Conservation (phyloP, 2,797 vertebrate species). For the Lateolabrax maculatus region DNA sequence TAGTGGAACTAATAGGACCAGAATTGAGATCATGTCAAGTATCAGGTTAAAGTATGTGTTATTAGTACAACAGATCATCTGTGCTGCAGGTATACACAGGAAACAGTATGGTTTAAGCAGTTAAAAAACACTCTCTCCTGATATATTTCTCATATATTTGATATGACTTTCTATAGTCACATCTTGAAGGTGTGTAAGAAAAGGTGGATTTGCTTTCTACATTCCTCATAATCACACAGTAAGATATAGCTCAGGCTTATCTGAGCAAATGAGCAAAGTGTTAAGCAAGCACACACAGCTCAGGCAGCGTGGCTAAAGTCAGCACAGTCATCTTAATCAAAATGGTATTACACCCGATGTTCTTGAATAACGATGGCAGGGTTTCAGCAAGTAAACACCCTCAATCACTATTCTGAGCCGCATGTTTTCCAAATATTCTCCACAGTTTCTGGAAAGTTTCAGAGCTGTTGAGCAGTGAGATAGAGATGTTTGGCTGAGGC, state of each 20-base stretch:
- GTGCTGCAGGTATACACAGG: constrained; percentile 14
- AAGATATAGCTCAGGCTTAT: background rate
- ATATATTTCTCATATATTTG: background rate
- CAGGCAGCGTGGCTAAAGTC: constrained; percentile 5
- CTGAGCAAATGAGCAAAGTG: background rate
- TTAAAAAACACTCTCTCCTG: background rate
- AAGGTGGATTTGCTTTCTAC: background rate
- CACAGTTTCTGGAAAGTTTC: constrained; percentile 22
- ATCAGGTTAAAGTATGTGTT: constrained; percentile 9
- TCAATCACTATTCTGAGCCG: constrained; percentile 39
- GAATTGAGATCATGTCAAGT: constrained; percentile 27
- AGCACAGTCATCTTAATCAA: constrained; percentile 22
- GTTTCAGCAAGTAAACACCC: constrained; percentile 43
- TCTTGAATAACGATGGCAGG: constrained; percentile 7
- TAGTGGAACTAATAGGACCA: constrained; percentile 1
- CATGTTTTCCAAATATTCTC: constrained; percentile 12
- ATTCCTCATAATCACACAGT: background rate
- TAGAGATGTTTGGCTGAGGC: constrained; percentile 29
- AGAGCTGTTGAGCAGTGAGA: constrained; percentile 36
- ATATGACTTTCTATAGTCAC: background rate
- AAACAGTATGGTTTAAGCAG: background rate
- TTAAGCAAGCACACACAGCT: background rate
- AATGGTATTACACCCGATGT: constrained; percentile 1
- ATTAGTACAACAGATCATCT: background rate
- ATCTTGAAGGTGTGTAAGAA: background rate